Evolutionary conservation across 2,113 vertebrate species (phyloP), one percentile per base, ranked within the genome.

Genomic region (Phodopus roborovskii): DNA sequence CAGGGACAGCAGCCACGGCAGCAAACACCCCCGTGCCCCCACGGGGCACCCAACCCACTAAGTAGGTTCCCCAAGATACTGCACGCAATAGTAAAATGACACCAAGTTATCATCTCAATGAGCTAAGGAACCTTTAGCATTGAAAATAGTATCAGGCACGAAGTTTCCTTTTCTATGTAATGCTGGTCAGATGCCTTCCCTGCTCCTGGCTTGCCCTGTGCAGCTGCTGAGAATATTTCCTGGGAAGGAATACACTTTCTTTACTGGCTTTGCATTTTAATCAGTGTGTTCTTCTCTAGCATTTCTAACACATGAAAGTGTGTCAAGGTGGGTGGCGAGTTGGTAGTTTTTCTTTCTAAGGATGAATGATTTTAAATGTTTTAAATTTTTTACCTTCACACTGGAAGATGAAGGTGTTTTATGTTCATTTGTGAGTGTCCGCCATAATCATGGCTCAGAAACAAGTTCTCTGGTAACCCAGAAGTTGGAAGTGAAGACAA

Each of bases 401-500:
- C 62, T 60, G 48, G 24, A 78, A 36, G 79, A 24, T 81, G 84
- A 93, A 95, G 36, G 45, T 71, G 94, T 66, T 91, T 24, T 74
- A 92, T 70, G 92, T 33, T 77, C 91, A 3, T 90, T 68, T 39
- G 24, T 42, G 45, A 87, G 70, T 88, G 86, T 96, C 94, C 97
- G 97, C 97, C 45, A 70, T 98, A 97, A 73, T 58, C n/a, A 26
- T 92, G 96, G 94, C 86, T 97, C 95, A 96, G 91, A 97, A 96
- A 78, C 81, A 96, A 74, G 79, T 3, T 3, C 62, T 93, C 81
- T 79, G 81, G 53, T 83, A 39, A 28, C n/a, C 62, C n/a, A 28
- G 81, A 24, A 28, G 26, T 39, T 42, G 56, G 56, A 17, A 22
- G 11, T 83, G 56, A 83, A 13, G 58, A 83, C 56, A 42, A 87